Percentiles rank a stretch among this genome's conserved stretches.
Conservation (phyloP, 2,888 invertebrate species). For the Rhagonycha fulva region DNA sequence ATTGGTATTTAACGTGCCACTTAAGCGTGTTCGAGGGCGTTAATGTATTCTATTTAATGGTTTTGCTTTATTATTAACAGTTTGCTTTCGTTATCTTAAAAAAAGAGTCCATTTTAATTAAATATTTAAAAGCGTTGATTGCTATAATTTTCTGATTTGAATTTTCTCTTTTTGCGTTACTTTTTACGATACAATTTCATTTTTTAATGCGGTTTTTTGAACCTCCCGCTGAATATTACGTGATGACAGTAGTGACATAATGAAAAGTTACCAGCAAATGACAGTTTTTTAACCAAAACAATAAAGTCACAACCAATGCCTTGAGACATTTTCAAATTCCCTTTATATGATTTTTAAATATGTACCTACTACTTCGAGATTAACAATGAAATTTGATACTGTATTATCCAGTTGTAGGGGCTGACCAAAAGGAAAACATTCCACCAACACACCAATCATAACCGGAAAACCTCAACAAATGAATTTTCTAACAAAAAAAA, state of each 20-base stretch:
- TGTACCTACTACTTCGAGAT: no score
- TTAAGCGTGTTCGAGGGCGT: constrained; percentile 13
- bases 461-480: no score
- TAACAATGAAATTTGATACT: no score
- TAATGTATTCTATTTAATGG: constrained; percentile 19
- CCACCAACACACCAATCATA: no score
- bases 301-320: no score
- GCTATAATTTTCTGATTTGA: background rate
- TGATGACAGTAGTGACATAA: background rate
- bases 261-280: background rate
- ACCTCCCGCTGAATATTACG: background rate
- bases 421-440: no score
- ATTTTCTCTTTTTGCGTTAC: background rate
- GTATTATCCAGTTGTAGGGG: no score
- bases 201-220: background rate
- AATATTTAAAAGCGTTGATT: background rate
- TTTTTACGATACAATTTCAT: background rate
- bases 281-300: background rate
- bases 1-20: constrained; percentile 13
- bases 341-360: no score
- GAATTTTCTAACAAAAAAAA: no score
- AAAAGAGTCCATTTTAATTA: background rate
- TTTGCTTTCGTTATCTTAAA: background rate
- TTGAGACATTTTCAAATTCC: no score
- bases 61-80: background rate